A percentile compares a stretch with the other conserved stretches of the same genome.
phyloP scores from a whole-genome alignment of 2,113 vertebrate genomes.

The Hystrix brachyura region DNA sequence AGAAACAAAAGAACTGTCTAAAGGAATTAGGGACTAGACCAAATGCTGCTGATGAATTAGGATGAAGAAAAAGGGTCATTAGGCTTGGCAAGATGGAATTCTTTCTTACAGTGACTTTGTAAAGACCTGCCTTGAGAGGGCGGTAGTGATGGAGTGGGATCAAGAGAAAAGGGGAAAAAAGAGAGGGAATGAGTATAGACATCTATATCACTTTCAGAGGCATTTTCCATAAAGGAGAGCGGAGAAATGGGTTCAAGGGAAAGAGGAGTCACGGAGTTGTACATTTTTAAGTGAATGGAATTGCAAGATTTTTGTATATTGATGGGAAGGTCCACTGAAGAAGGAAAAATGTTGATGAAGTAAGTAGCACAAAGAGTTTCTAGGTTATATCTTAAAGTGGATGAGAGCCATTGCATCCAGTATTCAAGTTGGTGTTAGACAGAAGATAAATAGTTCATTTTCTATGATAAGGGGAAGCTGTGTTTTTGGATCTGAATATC shows the following conservation, averaged over 20 bases:
- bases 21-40: neutral
- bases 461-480: neutral
- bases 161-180: neutral
- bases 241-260: neutral
- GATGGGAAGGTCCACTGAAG: neutral
- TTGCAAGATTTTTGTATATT: neutral
- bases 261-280: fast-evolving
- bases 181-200: neutral
- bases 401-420: neutral
- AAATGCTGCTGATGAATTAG: neutral
- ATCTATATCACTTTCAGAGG: neutral
- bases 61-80: neutral
- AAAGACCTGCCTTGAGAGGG: neutral
- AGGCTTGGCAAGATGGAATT: neutral
- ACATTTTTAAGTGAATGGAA: neutral
- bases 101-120: neutral
- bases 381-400: neutral
- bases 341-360: neutral
- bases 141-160: neutral
- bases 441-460: neutral
- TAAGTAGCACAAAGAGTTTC: neutral
- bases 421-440: neutral
- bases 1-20: neutral
- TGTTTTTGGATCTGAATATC: neutral
- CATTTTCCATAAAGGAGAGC: neutral